Conservation (phyloP, 2,113 vertebrate species). For the Sceloporus undulatus region DNA sequence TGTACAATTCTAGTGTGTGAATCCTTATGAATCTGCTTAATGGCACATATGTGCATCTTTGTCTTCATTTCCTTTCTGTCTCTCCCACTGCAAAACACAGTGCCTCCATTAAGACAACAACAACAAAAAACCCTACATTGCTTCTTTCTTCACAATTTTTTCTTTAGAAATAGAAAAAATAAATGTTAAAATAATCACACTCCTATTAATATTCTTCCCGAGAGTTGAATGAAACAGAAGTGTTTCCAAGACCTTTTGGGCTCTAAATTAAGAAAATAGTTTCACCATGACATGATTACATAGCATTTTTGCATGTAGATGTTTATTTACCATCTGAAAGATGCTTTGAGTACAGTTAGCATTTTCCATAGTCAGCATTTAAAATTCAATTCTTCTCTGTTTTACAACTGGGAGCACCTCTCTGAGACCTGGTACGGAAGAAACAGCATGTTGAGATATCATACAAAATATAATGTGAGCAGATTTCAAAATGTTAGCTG, state of each 20-base stretch:
- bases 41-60: neutral
- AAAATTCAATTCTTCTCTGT: slow-evolving; percentile 38
- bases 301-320: slow-evolving; percentile 9
- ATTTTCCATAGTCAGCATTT: slow-evolving; percentile 32
- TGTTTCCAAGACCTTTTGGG: slow-evolving; percentile 11
- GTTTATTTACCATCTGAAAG: slow-evolving; percentile 26
- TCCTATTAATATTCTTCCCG: slow-evolving; percentile 31
- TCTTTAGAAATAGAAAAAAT: neutral
- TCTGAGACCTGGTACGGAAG: slow-evolving; percentile 30
- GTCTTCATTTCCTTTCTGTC: neutral
- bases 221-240: neutral
- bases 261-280: neutral
- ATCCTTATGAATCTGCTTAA: neutral
- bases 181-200: neutral
- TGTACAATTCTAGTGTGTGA: neutral
- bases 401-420: slow-evolving; percentile 31
- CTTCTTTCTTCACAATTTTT: neutral
- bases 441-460: slow-evolving; percentile 46
- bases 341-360: slow-evolving; percentile 18
- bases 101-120: neutral
- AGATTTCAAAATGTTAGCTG: slow-evolving; percentile 1
- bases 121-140: neutral
- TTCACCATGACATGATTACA: neutral
- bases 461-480: slow-evolving; percentile 39
- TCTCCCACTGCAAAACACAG: rapidly evolving